Evolutionary conservation across 1,140 invertebrate genomes (phyloP).

Genomic region (Olivierus martensii): DNA sequence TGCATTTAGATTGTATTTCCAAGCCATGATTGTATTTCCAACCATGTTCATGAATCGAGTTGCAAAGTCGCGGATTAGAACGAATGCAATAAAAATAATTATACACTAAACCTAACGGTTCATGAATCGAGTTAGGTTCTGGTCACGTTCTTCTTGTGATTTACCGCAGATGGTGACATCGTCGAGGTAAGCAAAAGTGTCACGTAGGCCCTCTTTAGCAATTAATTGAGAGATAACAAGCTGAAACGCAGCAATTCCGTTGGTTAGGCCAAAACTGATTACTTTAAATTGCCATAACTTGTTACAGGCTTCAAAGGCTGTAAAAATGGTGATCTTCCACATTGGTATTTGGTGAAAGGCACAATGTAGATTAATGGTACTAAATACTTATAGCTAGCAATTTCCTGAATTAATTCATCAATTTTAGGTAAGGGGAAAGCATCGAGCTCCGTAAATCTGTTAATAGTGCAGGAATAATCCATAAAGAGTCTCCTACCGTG

Average conservation of each 20-base stretch:
- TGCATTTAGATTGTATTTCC: too few relatives aligned
- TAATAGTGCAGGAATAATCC: neutral
- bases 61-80: too few relatives aligned
- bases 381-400: neutral
- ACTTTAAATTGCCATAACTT: constrained; percentile 24
- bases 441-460: neutral
- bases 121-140: constrained; percentile 6
- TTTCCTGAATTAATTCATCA: neutral
- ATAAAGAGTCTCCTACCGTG: neutral
- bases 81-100: too few relatives aligned
- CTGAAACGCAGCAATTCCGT: constrained; percentile 24
- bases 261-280: constrained; percentile 28
- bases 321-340: constrained; percentile 19
- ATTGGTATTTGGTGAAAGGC: constrained; percentile 27
- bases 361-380: constrained; percentile 1
- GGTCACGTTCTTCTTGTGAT: constrained; percentile 7
- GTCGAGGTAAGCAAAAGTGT: constrained; percentile 16
- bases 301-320: constrained; percentile 22
- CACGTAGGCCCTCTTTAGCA: constrained; percentile 19
- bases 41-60: too few relatives aligned
- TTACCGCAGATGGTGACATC: constrained; percentile 14
- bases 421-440: neutral
- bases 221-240: constrained; percentile 27
- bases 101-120: too few relatives aligned
- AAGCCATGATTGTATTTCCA: too few relatives aligned